These are phyloP conservation scores for Bombyx mandarina DNA, from an alignment of 1,140 invertebrate species.

Conservation along the genomic window DNA sequence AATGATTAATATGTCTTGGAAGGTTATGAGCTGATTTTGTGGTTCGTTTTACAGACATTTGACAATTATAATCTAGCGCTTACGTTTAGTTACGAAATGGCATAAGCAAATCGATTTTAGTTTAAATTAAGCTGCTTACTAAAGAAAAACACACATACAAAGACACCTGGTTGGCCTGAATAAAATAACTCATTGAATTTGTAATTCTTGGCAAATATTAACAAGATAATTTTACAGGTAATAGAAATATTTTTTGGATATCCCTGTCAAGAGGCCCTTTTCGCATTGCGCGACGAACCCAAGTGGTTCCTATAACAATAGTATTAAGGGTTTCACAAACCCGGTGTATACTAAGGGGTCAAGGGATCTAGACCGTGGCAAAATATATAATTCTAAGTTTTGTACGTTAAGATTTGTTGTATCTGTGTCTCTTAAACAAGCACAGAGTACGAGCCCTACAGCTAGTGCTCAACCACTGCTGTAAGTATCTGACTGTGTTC, in stretches of 20 bases:
- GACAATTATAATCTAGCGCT: too few relatives aligned
- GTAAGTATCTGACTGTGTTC: slow-evolving; percentile 43
- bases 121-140: too few relatives aligned
- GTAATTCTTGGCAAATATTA: background rate
- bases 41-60: too few relatives aligned
- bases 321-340: slow-evolving; percentile 41
- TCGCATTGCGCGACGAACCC: slow-evolving; percentile 36
- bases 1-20: too few relatives aligned
- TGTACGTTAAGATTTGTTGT: slow-evolving; percentile 18
- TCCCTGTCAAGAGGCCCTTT: slow-evolving; percentile 52
- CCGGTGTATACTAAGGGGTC: slow-evolving; percentile 56
- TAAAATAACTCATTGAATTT: background rate
- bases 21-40: too few relatives aligned
- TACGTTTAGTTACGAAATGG: too few relatives aligned
- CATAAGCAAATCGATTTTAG: too few relatives aligned
- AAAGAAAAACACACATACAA: background rate
- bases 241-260: slow-evolving; percentile 16
- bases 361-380: slow-evolving; percentile 39
- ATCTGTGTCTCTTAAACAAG: slow-evolving; percentile 30
- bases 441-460: slow-evolving; percentile 37
- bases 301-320: slow-evolving; percentile 48
- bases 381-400: slow-evolving; percentile 14
- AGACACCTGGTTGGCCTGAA: slow-evolving; percentile 2
- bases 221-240: slow-evolving; percentile 47
- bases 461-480: slow-evolving; percentile 53